These are phyloP conservation scores for Gorsachius goisagi DNA, from an alignment of 2,113 vertebrate species.

Conservation along the genomic window DNA sequence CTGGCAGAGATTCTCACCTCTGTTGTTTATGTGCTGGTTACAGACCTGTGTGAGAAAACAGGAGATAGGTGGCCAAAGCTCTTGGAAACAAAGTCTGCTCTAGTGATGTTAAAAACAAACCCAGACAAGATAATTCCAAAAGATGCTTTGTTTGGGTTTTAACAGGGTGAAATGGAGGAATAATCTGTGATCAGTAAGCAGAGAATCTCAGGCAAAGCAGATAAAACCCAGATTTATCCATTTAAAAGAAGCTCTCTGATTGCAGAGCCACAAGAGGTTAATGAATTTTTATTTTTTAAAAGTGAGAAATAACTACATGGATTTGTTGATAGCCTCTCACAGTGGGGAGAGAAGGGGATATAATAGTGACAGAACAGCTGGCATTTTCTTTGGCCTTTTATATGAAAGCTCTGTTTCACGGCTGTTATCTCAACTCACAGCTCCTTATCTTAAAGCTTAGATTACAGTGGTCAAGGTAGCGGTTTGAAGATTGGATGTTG, in stretches of 20 bases:
- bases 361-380: slow-evolving; percentile 32
- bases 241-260: slow-evolving; percentile 59
- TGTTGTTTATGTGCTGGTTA: background rate
- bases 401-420: slow-evolving; percentile 28
- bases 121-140: slow-evolving; percentile 51
- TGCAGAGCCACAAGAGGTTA: slow-evolving; percentile 23
- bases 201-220: slow-evolving; percentile 54
- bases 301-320: slow-evolving; percentile 14
- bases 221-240: slow-evolving; percentile 56
- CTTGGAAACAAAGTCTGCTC: background rate
- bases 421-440: slow-evolving; percentile 10
- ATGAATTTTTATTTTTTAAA: slow-evolving; percentile 61
- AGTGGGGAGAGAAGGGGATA: background rate
- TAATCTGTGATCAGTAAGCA: slow-evolving; percentile 64
- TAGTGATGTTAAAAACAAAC: background rate
- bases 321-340: slow-evolving; percentile 26
- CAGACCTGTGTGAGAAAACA: background rate
- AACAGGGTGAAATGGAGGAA: slow-evolving; percentile 39
- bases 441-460: slow-evolving; percentile 50
- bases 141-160: slow-evolving; percentile 58
- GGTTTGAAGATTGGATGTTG: background rate
- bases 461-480: background rate
- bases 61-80: background rate
- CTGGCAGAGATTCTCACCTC: background rate
- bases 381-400: slow-evolving; percentile 44